Evolutionary conservation across 2,888 invertebrate species (phyloP), one percentile per base, ranked within the genome.

Genomic region (Helobdella robusta): DNA sequence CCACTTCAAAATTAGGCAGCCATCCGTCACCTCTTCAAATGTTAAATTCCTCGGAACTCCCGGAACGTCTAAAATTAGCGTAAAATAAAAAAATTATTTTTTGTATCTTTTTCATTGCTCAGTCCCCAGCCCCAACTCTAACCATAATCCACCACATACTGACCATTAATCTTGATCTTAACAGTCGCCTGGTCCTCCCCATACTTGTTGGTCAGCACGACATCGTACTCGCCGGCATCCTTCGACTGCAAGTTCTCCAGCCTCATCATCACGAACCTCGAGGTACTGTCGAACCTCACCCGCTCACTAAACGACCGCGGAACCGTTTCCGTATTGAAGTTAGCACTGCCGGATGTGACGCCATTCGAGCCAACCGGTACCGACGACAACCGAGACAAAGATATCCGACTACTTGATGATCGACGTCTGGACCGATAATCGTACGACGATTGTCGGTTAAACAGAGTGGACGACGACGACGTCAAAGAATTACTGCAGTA

Each of bases 141-240:
- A n/a, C n/a, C n/a, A n/a, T n/a, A n/a, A n/a, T n/a, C n/a, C n/a
- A n/a, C n/a, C n/a, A n/a, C n/a, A n/a, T n/a, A 30, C 56, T 23
- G n/a, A 62, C 62, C 62, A 32, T 62, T 62, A 28, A 62, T 44
- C 5, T 62, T 62, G 32, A 62, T 62, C 30, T n/a, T 23, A 18
- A 62, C 34, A 20, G 15, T 8, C 2, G 44, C 11, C 32, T 48
- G 28, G 30, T 62, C 62, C 5, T 2, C 32, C 50, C 62, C 62
- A 50, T 30, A 62, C 20, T 62, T 34, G 35, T 62, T 62, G 50
- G n/a, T 32, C 32, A 62, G 20, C 8, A 28, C 25, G 20, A 62
- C 25, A 18, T n/a, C n/a, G 50, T 62, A 62, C 8, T 62, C 62
- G 15, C 62, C 62, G 8, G 30, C n/a, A 35, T 62, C 62, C 1